Conservation (phyloP, 2,888 invertebrate species). For the Pollenia angustigena region DNA sequence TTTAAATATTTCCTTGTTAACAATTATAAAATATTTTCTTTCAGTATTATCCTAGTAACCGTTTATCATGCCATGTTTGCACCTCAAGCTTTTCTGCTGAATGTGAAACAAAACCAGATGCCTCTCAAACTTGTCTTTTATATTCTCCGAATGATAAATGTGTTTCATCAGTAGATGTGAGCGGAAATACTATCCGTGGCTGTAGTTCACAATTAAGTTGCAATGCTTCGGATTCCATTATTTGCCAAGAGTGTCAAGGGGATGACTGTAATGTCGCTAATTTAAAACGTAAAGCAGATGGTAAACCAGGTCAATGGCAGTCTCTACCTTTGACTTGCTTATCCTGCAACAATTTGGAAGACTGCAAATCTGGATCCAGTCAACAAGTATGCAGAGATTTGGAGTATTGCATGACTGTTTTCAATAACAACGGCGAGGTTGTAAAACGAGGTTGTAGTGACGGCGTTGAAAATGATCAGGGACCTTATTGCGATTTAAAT, state of each 20-base stretch:
- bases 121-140: slow-evolving; percentile 74
- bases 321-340: slow-evolving; percentile 78
- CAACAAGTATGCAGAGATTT: slow-evolving; percentile 59
- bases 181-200: slow-evolving; percentile 79
- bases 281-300: slow-evolving; percentile 77
- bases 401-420: slow-evolving; percentile 81
- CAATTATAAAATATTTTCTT: background rate
- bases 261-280: slow-evolving; percentile 78
- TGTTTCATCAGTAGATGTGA: slow-evolving; percentile 74
- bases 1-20: background rate
- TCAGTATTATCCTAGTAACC: slow-evolving; percentile 79
- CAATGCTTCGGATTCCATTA: slow-evolving; percentile 35
- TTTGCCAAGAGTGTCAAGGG: slow-evolving; percentile 77
- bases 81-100: slow-evolving; percentile 71
- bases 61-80: slow-evolving; percentile 79
- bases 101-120: slow-evolving; percentile 76
- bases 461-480: slow-evolving; percentile 75
- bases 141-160: slow-evolving; percentile 76
- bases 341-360: slow-evolving; percentile 74
- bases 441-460: slow-evolving; percentile 79
- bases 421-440: slow-evolving; percentile 75
- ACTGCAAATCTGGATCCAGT: slow-evolving; percentile 63
- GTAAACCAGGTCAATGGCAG: slow-evolving; percentile 81
- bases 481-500: slow-evolving; percentile 77
- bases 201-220: slow-evolving; percentile 78